Evolutionary conservation across 1,140 invertebrate species (phyloP), one percentile per base, ranked within the genome.

Genomic region (Hylyphantes graminicola): DNA sequence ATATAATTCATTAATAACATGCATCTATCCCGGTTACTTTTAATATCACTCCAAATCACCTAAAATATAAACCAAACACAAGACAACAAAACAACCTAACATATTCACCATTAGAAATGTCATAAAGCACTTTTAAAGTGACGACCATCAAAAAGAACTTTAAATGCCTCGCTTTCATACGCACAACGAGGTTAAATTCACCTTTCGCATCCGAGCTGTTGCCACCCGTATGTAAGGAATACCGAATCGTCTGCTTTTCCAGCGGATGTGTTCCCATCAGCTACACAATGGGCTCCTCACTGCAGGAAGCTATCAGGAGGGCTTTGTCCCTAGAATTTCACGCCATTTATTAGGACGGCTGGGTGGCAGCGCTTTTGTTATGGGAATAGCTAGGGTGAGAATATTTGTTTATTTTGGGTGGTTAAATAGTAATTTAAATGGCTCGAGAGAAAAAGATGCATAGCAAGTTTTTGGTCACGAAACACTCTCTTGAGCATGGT

Each of bases 271-370:
- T 17, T 19, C n/a, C 50, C 68, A 53, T 70, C 50, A 11, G 3
- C 72, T 48, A 21, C n/a, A 74, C 72, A 74, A 74, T 74, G 19
- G 5, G 5, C 19, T 55, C 54, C 54, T 70, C 54, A n/a, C 19
- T 17, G 72, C 72, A 59, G 72, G 72, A 59, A 59, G 35, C 15
- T 55, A 74, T 74, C 55, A 74, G 13, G 19, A 15, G 54, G 15
- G 21, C 19, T 74, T 74, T 74, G 72, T 61, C 50, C 55, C 50
- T 19, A 57, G 53, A 59, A 74, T 15, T 13, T 74, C 17, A 35
- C 48, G n/a, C 15, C 54, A 74, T 74, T 74, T 74, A 55, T 59
- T 59, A 74, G 55, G 8, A 7, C 21, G 5, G 13, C n/a, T 15
- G 15, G 21, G 8, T 12, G 55, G 10, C 15, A 21, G 35, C 15